phyloP scores from a whole-genome alignment of 1,140 invertebrate genomes.

The Danaus melanippus region DNA sequence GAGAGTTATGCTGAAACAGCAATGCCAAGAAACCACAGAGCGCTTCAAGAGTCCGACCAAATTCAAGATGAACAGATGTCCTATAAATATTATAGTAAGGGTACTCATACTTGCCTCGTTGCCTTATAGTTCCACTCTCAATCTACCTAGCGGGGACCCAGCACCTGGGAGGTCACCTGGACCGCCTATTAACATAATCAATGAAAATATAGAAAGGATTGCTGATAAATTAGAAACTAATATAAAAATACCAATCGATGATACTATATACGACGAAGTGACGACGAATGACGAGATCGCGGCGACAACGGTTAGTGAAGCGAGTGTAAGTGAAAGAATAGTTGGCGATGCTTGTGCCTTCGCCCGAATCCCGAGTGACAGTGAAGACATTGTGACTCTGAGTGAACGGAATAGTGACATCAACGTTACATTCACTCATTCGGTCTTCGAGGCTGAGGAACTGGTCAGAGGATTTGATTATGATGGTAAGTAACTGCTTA shows the following conservation, averaged over 20 bases:
- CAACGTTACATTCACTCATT: slow-evolving; percentile 52
- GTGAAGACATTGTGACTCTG: slow-evolving; percentile 51
- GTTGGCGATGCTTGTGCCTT: slow-evolving; percentile 52
- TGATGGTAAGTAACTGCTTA: slow-evolving; percentile 54
- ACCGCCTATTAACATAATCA: slow-evolving; percentile 34
- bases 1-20: slow-evolving; percentile 12
- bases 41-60: slow-evolving; percentile 26
- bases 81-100: slow-evolving; percentile 30
- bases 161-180: slow-evolving; percentile 59
- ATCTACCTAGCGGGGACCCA: slow-evolving; percentile 55
- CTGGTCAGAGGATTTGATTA: slow-evolving; percentile 59
- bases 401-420: slow-evolving; percentile 55
- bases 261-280: slow-evolving; percentile 40
- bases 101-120: slow-evolving; percentile 41
- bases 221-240: slow-evolving; percentile 24
- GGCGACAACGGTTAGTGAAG: slow-evolving; percentile 41
- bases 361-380: slow-evolving; percentile 55
- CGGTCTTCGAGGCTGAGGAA: slow-evolving; percentile 49
- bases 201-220: slow-evolving; percentile 17
- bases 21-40: slow-evolving; percentile 15
- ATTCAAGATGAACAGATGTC: slow-evolving; percentile 37
- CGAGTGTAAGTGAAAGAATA: slow-evolving; percentile 39
- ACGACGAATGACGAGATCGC: slow-evolving; percentile 39
- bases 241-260: slow-evolving; percentile 29
- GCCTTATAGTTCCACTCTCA: slow-evolving; percentile 54